A percentile compares a stretch with the other conserved stretches of the same genome.
phyloP scores from a whole-genome alignment of 37 sponge, comb jelly and placozoan genomes.

The Aplysina aerophoba region DNA sequence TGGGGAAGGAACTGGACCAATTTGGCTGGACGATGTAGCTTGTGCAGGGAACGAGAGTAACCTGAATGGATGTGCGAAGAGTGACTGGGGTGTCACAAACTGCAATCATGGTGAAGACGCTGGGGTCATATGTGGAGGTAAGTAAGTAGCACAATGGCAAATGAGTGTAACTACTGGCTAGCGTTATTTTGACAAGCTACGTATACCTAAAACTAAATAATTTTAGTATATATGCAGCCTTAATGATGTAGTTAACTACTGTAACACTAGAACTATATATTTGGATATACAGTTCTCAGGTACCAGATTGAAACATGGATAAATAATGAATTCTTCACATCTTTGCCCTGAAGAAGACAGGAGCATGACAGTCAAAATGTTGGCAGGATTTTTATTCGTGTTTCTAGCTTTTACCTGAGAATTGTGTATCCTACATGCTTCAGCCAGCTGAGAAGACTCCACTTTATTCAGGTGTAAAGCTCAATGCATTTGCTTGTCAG shows the following conservation, averaged over 20 bases:
- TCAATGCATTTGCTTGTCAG: too few relatives aligned
- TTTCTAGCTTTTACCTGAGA: too few relatives aligned
- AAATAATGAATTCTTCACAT: too few relatives aligned
- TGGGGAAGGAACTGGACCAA: background rate
- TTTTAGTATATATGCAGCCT: background rate
- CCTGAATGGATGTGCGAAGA: background rate
- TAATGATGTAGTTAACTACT: background rate
- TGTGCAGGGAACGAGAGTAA: constrained; percentile 27
- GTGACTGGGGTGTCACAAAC: background rate
- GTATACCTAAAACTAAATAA: background rate
- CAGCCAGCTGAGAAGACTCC: too few relatives aligned
- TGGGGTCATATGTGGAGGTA: background rate
- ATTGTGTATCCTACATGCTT: too few relatives aligned
- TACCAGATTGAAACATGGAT: too few relatives aligned
- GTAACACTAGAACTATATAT: background rate
- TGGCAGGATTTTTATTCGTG: too few relatives aligned
- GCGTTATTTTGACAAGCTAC: background rate
- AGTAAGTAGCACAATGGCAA: background rate
- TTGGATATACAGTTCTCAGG: too few relatives aligned
- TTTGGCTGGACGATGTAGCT: constrained; percentile 32
- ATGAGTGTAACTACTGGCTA: too few relatives aligned
- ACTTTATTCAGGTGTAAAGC: too few relatives aligned
- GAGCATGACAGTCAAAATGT: too few relatives aligned
- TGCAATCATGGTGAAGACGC: constrained; percentile 25
- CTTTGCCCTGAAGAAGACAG: too few relatives aligned